phyloP scores from a whole-genome alignment of 2,113 vertebrate species.

The Ceuthmochares aereus region DNA sequence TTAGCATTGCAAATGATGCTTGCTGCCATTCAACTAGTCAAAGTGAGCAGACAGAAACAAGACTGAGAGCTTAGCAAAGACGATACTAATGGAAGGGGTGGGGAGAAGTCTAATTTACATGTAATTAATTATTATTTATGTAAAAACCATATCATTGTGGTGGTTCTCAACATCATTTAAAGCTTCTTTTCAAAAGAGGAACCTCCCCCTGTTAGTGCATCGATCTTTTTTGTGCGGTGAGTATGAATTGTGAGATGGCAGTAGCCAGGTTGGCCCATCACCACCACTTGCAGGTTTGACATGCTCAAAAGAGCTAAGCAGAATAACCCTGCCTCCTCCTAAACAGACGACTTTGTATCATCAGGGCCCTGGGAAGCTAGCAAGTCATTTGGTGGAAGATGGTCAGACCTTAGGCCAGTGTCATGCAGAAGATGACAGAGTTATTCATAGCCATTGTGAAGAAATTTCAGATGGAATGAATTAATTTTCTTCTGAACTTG shows the following conservation, averaged over 20 bases:
- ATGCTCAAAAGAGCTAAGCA: background rate
- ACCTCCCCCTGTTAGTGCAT: background rate
- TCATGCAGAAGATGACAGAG: background rate
- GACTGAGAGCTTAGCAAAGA: constrained; percentile 58
- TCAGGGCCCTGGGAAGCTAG: background rate
- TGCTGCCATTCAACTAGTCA: constrained; percentile 55
- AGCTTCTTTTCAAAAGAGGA: constrained; percentile 56
- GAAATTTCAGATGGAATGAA: constrained; percentile 1
- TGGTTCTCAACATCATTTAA: constrained; percentile 59
- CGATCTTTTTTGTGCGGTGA: background rate
- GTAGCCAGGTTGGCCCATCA: background rate
- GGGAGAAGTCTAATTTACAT: constrained; percentile 60
- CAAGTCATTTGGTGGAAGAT: background rate
- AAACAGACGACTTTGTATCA: background rate
- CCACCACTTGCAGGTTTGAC: background rate
- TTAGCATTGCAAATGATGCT: constrained; percentile 72
- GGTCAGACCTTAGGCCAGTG: background rate
- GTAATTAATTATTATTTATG: constrained; percentile 71
- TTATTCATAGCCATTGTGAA: background rate
- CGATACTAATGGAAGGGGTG: constrained; percentile 62
- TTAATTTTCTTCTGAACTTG: constrained; percentile 13
- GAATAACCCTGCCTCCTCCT: background rate
- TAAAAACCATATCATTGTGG: constrained; percentile 62
- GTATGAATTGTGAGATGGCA: background rate
- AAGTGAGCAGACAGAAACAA: constrained; percentile 50